Base-by-base conservation (phyloP, 2,888 invertebrate species). In the Cataglyphis livida region DNA sequence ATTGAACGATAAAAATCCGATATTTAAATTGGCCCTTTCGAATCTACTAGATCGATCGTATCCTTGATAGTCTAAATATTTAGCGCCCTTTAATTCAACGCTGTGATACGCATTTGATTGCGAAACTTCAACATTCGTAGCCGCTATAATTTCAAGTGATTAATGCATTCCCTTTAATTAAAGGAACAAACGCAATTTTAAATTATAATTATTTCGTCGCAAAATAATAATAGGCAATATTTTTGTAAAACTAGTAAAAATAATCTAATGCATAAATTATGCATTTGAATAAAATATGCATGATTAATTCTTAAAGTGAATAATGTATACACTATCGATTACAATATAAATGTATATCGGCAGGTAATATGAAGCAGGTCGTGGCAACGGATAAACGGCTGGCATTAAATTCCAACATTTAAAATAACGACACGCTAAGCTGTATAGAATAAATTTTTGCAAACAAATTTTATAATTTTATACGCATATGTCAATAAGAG, bases 1-100 rank as follows among this genome's bases (percentile, higher is more conserved):
- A 79, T 79, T 61, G 70, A 79, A 66, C 41, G 10, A 28, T 32
- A 61, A 75, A 81, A 81, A 81, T 70, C 51, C 84, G 64, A 3
- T 44, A 44, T 7, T 57, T 54, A 75, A 81, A 54, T 81, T 25
- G 2, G 25, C 48, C 15, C 32, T 70, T 32, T 21, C 54, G n/a
- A n/a, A 68, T 79, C 21, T 7, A 35, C 12, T 41, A 61, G 54
- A 74, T 38, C 62, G 44, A 21, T 21, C 51, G 9, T 18, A n/a
- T 15, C 9, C 35, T 35, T 44, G 38, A 48, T n/a, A 28, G 12
- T 65, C 48, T 44, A 71, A 81, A 83, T 81, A 83, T 81, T 83
- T 65, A 70, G n/a, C 32, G 7, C 28, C 0, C 41, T 32, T 28
- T 38, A 21, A n/a, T 25, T 28, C 28, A 66, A 54, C 25, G 9